Base-by-base conservation (phyloP, 2,113 vertebrate species). In the Neodontobutis hainanensis region DNA sequence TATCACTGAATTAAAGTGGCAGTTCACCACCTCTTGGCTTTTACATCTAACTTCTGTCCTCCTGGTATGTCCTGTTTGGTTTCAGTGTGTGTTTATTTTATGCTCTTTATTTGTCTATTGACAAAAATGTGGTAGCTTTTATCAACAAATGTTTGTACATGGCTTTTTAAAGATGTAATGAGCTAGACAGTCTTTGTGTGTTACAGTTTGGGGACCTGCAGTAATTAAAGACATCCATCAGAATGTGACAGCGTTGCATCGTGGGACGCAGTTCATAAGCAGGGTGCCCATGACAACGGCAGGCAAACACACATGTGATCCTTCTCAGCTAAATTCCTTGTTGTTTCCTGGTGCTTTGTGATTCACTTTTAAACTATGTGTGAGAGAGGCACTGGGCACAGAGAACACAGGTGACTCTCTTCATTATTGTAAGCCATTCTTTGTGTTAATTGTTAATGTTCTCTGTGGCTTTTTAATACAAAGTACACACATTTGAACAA, bases 211-310 rank as follows among this genome's bases (percentile, higher is more conserved):
- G 48, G 15, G 63, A n/a, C 46, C 3, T 3, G 11, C 62, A 46
- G 45, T 81, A 49, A 87, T 80, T 80, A 74, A 84, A 78, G 27
- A 65, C 73, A 87, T 84, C 57, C 55, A 75, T 86, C 83, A 82
- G 58, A 55, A 68, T 68, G 50, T 82, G 78, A 81, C 62, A 70
- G 38, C 16, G 3, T 2, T 60, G 60, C 58, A 47, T 53, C 42
- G 11, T 65, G 73, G 75, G 70, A 74, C 19, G 14, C 8, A 7
- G 19, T 63, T 48, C 0, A n/a, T 12, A 45, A 70, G 27, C 49
- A 7, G 8, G n/a, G 67, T 73, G 44, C 57, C 61, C 69, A 51
- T 43, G 27, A 51, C 50, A 61, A 57, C 19, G 10, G 36, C 73
- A 52, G 51, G 74, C 64, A 77, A 80, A 84, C 61, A 70, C 47